These are phyloP conservation scores for Helicoverpa assulta DNA, from an alignment of 2,888 invertebrate genomes.

Conservation along the genomic window DNA sequence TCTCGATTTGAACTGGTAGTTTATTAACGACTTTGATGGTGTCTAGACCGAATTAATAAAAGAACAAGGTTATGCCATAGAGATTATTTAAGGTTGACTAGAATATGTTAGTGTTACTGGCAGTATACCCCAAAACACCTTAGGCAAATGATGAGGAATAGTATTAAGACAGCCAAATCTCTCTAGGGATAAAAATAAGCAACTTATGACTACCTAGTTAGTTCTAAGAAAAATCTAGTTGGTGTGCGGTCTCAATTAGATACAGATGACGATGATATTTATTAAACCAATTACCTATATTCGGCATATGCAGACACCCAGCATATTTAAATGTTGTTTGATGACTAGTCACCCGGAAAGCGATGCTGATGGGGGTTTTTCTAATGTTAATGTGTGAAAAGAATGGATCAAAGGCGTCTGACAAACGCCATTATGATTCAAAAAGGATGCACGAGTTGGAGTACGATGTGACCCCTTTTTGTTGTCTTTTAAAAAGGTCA, in stretches of 20 bases:
- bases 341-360: slow-evolving; percentile 14
- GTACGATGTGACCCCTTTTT: slow-evolving; percentile 2
- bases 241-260: too few species aligned
- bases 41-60: slow-evolving; percentile 24
- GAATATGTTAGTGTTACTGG: neutral
- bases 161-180: too few species aligned
- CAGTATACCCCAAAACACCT: too few species aligned
- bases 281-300: neutral
- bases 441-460: neutral
- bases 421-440: neutral
- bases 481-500: slow-evolving; percentile 22
- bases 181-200: too few species aligned
- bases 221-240: too few species aligned
- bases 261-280: too few species aligned
- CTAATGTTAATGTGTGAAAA: slow-evolving; percentile 21
- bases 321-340: neutral
- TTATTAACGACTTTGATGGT: slow-evolving; percentile 23
- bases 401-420: slow-evolving; percentile 6
- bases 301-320: neutral
- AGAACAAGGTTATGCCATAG: neutral
- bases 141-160: too few species aligned
- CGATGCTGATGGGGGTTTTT: neutral
- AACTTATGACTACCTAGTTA: too few species aligned
- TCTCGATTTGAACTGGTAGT: slow-evolving; percentile 18
- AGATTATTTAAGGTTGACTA: neutral